Percentiles rank a stretch among this genome's conserved stretches.
phyloP scores from a whole-genome alignment of 2,888 invertebrate genomes.

The Horisme vitalbata region DNA sequence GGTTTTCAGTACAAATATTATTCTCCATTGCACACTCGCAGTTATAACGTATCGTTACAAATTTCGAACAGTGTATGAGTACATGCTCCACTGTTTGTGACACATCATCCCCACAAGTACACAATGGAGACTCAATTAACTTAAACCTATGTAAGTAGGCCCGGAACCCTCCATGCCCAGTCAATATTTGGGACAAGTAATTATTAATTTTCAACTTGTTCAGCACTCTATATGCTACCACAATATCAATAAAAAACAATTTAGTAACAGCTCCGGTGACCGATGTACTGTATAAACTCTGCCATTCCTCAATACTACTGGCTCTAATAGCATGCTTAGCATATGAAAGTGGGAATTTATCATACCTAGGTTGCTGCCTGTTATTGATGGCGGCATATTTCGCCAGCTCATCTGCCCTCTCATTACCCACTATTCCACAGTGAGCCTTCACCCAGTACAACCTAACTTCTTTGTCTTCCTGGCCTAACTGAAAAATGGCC shows the following conservation, averaged over 20 bases:
- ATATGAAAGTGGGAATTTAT: neutral
- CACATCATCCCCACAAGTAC: neutral
- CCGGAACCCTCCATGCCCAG: neutral
- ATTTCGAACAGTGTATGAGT: neutral
- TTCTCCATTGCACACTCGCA: neutral
- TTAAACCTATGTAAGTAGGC: neutral
- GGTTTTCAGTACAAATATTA: neutral
- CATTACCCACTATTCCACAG: neutral
- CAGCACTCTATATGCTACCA: neutral
- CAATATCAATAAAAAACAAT: neutral
- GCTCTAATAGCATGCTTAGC: neutral
- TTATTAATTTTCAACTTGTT: neutral
- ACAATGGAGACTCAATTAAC: neutral
- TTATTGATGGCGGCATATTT: neutral
- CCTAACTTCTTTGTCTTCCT: neutral
- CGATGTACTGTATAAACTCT: neutral
- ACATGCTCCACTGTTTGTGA: neutral
- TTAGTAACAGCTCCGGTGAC: neutral
- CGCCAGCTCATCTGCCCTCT: neutral
- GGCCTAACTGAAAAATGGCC: neutral
- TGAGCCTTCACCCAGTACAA: conserved; percentile 1
- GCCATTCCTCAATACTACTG: neutral
- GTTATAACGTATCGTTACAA: neutral
- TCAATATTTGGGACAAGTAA: neutral
- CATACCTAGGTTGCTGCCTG: neutral